Base-by-base conservation (phyloP, 2,113 vertebrate genomes). In the Atractosteus spatula region DNA sequence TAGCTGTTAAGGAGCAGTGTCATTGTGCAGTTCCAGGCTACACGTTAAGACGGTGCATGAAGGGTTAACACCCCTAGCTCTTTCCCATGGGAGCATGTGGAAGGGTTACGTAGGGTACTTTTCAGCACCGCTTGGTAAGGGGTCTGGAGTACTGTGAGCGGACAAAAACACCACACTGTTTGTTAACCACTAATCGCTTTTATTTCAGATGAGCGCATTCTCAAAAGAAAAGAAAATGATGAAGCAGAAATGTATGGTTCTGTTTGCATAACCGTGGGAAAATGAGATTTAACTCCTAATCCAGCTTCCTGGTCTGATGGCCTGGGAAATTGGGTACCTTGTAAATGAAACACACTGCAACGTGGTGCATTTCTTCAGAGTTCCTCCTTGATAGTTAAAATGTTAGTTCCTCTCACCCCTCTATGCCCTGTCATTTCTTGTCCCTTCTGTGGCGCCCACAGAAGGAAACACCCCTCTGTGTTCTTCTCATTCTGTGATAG, bases 251-350 rank as follows among this genome's bases (percentile, higher is more conserved):
- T 77, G 62, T 68, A 44, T 74, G 82, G 79, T 64, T 42, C 55
- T 82, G 82, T 81, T 86, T 87, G 84, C 78, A 82, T 68, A 77
- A 72, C 41, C 64, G 44, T 79, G 79, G 77, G 84, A 83, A 85
- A 80, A 73, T 43, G 64, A 77, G 84, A 74, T 81, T 86, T 83
- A 75, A 73, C 72, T 45, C 62, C 71, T 89, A 90, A 92, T 91
- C 88, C 84, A 70, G 69, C 79, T 87, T 92, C 89, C 89, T 89
- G 85, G 83, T 77, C 81, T 77, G 76, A 68, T 71, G 67, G 80
- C 85, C 82, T 86, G 89, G 85, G 89, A 88, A 87, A 81, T 65
- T 51, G 74, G 74, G 63, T 47, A 61, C 77, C 76, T 81, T 68
- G 72, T 77, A 11, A 41, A 5, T 10, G 62, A 59, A 59, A 59